Percentiles rank a stretch among this genome's conserved stretches.
phyloP scores from a whole-genome alignment of 2,888 invertebrate species.

The Strigamia transsilvanica region DNA sequence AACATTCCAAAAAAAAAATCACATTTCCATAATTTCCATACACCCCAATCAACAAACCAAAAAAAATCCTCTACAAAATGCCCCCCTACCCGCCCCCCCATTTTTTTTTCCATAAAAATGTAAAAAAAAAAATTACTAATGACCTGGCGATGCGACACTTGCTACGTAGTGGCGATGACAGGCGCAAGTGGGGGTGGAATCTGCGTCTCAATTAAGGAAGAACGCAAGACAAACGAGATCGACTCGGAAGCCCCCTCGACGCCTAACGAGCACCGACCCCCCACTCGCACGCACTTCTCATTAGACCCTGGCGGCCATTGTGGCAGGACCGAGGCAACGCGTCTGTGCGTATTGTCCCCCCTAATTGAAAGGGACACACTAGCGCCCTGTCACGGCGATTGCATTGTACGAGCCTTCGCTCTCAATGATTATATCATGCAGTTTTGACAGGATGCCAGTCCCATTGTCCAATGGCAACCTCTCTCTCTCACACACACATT shows the following conservation, averaged over 20 bases:
- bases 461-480: slow-evolving; percentile 45
- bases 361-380: slow-evolving; percentile 44
- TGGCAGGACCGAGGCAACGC: slow-evolving; percentile 22
- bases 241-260: slow-evolving; percentile 24
- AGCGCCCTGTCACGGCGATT: slow-evolving; percentile 40
- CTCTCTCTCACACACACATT: neutral
- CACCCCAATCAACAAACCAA: neutral
- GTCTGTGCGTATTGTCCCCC: neutral
- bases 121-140: slow-evolving; percentile 32
- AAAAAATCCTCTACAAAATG: neutral
- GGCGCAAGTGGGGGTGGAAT: slow-evolving; percentile 27
- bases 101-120: neutral
- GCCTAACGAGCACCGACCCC: slow-evolving; percentile 44
- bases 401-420: slow-evolving; percentile 20
- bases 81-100: neutral
- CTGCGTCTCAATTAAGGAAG: slow-evolving; percentile 33
- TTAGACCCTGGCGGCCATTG: slow-evolving; percentile 42
- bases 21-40: neutral
- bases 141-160: slow-evolving; percentile 41
- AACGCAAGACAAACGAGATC: slow-evolving; percentile 44
- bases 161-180: slow-evolving; percentile 29
- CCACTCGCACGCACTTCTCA: slow-evolving; percentile 44
- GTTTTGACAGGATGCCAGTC: slow-evolving; percentile 52
- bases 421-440: slow-evolving; percentile 53
- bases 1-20: neutral